A percentile compares a stretch with the other conserved stretches of the same genome.
phyloP scores from a whole-genome alignment of 2,113 vertebrate species.

The Hydrochoerus hydrochaeris region DNA sequence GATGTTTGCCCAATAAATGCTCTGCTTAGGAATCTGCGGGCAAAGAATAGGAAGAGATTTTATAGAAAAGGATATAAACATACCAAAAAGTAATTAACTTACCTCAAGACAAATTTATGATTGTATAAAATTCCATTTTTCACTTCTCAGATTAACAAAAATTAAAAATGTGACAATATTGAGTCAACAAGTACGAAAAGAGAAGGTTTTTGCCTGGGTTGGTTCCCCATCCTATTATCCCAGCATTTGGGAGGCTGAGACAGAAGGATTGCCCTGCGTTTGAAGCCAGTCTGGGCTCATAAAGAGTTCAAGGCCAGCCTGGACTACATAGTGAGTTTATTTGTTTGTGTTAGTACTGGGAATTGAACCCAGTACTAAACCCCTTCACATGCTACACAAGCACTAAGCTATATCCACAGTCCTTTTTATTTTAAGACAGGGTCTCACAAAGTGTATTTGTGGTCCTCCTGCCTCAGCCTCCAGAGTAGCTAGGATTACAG shows the following conservation, averaged over 20 bases:
- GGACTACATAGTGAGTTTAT: neutral
- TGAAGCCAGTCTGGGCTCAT: too few relatives aligned
- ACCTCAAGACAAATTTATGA: conserved; percentile 33
- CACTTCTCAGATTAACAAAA: neutral
- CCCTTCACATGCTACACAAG: neutral
- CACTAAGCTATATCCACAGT: neutral
- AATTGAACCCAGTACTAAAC: neutral
- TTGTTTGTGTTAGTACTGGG: neutral
- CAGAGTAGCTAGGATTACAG: neutral
- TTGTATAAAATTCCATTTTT: neutral
- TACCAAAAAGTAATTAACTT: neutral
- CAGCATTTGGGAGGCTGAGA: neutral
- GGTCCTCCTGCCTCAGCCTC: neutral
- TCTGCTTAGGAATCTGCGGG: neutral
- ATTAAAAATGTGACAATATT: neutral
- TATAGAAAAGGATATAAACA: neutral
- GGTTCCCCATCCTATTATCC: neutral
- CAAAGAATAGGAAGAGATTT: neutral
- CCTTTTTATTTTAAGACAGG: neutral
- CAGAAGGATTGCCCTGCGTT: neutral
- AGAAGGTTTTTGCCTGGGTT: neutral
- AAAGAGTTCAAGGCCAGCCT: neutral
- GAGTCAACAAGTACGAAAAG: neutral
- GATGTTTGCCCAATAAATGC: neutral
- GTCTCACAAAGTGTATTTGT: neutral